Percentiles rank a stretch among this genome's conserved stretches.
phyloP scores from a whole-genome alignment of 2,113 vertebrate genomes.

The Oxyruncus cristatus region DNA sequence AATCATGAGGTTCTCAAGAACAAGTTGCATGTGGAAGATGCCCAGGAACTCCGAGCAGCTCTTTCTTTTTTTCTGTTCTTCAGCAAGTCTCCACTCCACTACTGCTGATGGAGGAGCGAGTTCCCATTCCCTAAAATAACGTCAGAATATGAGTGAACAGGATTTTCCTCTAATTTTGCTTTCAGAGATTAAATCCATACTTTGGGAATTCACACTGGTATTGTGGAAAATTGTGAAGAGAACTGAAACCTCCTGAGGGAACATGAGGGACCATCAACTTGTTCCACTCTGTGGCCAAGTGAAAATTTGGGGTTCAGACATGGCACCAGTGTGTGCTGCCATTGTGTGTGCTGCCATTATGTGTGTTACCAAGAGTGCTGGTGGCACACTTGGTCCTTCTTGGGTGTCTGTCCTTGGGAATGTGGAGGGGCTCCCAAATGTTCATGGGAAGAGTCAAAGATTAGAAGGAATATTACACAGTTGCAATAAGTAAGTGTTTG shows the following conservation, averaged over 20 bases:
- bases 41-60: not conserved
- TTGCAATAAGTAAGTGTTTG: not conserved
- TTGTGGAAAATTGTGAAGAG: not conserved
- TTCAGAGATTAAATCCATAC: not conserved
- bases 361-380: not conserved
- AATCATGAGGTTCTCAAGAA: not conserved
- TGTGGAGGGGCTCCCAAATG: not conserved
- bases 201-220: not conserved
- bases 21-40: accelerated
- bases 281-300: not conserved
- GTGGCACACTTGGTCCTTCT: not conserved
- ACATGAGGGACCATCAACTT: accelerated
- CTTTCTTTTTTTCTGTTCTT: not conserved
- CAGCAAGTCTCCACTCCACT: not conserved
- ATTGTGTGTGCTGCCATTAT: accelerated
- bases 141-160: not conserved
- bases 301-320: not conserved
- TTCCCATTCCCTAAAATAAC: not conserved
- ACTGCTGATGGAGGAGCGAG: not conserved
- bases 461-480: not conserved
- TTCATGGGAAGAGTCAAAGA: not conserved
- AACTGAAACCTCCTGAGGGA: not conserved
- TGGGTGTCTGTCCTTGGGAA: accelerated
- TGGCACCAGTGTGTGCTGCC: accelerated
- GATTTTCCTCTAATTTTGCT: not conserved